Conservation (phyloP, 2,113 vertebrate species). For the Ceuthmochares aereus region DNA sequence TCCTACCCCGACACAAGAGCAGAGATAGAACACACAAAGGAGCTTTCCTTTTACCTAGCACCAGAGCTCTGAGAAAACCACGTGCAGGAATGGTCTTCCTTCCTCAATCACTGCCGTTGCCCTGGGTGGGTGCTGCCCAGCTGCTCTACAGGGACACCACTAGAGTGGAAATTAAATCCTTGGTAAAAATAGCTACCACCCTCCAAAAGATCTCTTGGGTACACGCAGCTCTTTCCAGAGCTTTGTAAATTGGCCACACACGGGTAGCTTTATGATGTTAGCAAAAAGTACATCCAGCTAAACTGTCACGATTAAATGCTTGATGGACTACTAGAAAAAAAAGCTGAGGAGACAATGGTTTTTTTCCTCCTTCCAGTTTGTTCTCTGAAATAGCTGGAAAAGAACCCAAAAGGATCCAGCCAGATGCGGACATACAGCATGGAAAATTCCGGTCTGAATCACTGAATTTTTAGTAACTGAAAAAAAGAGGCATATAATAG, state of each 20-base stretch:
- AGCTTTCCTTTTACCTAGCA: slow-evolving; percentile 15
- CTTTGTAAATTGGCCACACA: slow-evolving; percentile 14
- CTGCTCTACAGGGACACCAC: not conserved
- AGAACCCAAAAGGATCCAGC: slow-evolving; percentile 45
- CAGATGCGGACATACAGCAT: slow-evolving; percentile 51
- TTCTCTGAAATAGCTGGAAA: slow-evolving; percentile 47
- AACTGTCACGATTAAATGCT: not conserved
- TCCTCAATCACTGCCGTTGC: not conserved
- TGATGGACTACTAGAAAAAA: slow-evolving; percentile 12
- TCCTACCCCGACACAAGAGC: not conserved
- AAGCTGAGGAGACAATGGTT: slow-evolving; percentile 3
- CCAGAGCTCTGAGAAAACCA: slow-evolving; percentile 13
- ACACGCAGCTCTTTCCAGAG: not conserved
- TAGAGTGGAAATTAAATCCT: not conserved
- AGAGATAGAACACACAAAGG: slow-evolving; percentile 23
- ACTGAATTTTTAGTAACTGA: slow-evolving; percentile 33
- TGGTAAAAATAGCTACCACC: not conserved
- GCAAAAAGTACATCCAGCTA: slow-evolving; percentile 32
- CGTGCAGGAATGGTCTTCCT: not conserved
- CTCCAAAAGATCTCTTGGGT: not conserved
- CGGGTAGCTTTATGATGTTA: not conserved
- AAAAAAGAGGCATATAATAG: slow-evolving; percentile 37
- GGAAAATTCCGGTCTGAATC: slow-evolving; percentile 65
- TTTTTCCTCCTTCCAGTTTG: slow-evolving; percentile 14
- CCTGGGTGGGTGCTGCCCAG: not conserved